Base-by-base conservation (phyloP, 2,888 invertebrate genomes). In the Ophioninae sp. region DNA sequence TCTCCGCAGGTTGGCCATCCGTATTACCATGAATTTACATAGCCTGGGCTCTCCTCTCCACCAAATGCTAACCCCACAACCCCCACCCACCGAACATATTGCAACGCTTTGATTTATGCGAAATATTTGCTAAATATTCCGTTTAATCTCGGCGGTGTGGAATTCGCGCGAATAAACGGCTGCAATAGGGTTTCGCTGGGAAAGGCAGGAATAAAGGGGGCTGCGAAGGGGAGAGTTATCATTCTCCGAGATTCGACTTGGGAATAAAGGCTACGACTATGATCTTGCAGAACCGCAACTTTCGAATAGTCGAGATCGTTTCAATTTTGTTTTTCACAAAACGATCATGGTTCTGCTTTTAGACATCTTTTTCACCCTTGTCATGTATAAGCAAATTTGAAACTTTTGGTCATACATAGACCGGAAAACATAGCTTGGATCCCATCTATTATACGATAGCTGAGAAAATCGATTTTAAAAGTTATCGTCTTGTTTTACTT, bases 21-120 rank as follows among this genome's bases (percentile, higher is more conserved):
- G 88, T 88, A 92, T 92, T 92, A 92, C 90, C 91, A 91, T 91
- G 91, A 91, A 91, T 92, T 92, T 92, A 91, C 91, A 92, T 92
- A 92, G 91, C 87, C 88, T 87, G 87, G 88, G 76, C 71, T 68
- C 72, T 73, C 64, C 68, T 72, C 77, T 77, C 74, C 74, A 51
- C 56, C 51, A 20, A 30, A 64, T 67, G 39, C 58, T 65, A 51
- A n/a, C 51, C 51, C 22, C 51, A 64, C 81, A 37, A 63, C 61
- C 88, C 87, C 87, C 87, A 85, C 88, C 87, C 90, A 88, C 87
- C 81, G 88, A 91, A 91, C 91, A 91, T 91, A 92, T 92, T 92
- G 91, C 91, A 89, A 82, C 82, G 90, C 90, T 91, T 91, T 92
- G 92, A 92, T 92, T 92, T 91, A 92, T 91, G 91, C 88, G 91